Conservation (phyloP, 2,888 invertebrate species). For the Polyploca ridens region DNA sequence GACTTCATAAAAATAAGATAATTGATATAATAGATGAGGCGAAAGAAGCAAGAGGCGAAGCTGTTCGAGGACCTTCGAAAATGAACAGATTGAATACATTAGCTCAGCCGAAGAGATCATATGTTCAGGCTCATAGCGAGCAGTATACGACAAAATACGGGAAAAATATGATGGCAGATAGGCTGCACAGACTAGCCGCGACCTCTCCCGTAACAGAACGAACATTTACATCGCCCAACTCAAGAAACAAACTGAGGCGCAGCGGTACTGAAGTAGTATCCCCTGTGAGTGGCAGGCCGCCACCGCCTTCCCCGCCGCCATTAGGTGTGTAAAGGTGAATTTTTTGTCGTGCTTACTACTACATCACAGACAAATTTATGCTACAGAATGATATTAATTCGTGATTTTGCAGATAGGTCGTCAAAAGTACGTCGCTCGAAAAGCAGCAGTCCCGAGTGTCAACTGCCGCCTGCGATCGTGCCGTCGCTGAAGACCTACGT, state of each 20-base stretch:
- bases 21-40: slow-evolving; percentile 70
- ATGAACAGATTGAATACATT: slow-evolving; percentile 60
- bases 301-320: slow-evolving; percentile 42
- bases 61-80: slow-evolving; percentile 72
- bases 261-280: slow-evolving; percentile 29
- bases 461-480: slow-evolving; percentile 23
- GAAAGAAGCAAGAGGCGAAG: slow-evolving; percentile 76
- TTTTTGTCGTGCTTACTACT: slow-evolving; percentile 32
- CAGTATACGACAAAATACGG: slow-evolving; percentile 60
- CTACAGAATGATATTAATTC: not conserved
- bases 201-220: slow-evolving; percentile 29
- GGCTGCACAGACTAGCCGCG: slow-evolving; percentile 50
- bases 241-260: slow-evolving; percentile 38
- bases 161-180: slow-evolving; percentile 50
- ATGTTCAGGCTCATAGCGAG: slow-evolving; percentile 65
- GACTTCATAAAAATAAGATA: slow-evolving; percentile 51
- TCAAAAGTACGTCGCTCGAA: slow-evolving; percentile 40
- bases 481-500: slow-evolving; percentile 26
- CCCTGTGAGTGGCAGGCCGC: slow-evolving; percentile 35
- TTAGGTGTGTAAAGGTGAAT: slow-evolving; percentile 81
- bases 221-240: slow-evolving; percentile 23
- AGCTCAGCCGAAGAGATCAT: slow-evolving; percentile 70
- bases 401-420: slow-evolving; percentile 37
- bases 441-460: slow-evolving; percentile 46
- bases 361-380: slow-evolving; percentile 13